These are phyloP conservation scores for Yasuhikotakia modesta DNA, from an alignment of 2,797 vertebrate genomes.

Conservation along the genomic window DNA sequence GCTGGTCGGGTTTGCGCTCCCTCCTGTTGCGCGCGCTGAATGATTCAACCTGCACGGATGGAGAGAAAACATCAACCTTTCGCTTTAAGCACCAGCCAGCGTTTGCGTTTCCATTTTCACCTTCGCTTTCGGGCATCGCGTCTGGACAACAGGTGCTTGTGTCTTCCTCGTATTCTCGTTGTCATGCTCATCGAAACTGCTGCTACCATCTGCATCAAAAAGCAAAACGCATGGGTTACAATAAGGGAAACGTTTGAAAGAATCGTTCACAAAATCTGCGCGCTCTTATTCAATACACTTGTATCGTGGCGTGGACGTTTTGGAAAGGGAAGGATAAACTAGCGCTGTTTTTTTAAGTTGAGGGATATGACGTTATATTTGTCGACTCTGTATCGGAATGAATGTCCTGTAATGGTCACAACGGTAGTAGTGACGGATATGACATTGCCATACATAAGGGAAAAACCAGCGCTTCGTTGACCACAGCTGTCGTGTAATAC, in stretches of 20 bases:
- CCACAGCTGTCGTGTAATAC: constrained; percentile 3
- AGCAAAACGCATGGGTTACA: neutral
- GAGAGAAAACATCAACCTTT: neutral
- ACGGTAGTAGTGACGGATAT: constrained; percentile 29
- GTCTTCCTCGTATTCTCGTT: neutral
- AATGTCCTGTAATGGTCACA: constrained; percentile 34
- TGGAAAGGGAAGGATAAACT: neutral
- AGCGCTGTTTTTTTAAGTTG: constrained; percentile 14
- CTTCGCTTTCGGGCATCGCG: neutral
- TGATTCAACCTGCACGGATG: neutral
- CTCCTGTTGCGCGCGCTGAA: constrained; percentile 49
- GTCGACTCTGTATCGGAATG: constrained; percentile 18
- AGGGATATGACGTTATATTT: constrained; percentile 42
- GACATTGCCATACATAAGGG: constrained; percentile 21
- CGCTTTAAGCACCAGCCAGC: neutral
- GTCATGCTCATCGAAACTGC: neutral
- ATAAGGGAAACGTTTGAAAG: neutral
- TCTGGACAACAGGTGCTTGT: constrained; percentile 51
- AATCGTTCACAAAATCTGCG: neutral
- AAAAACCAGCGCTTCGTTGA: neutral
- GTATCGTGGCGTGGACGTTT: neutral
- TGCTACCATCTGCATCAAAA: neutral
- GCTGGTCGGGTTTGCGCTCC: neutral
- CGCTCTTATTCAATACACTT: neutral
- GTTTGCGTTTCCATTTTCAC: constrained; percentile 3